Evolutionary conservation across 1,140 invertebrate species (phyloP).

Genomic region (Conus ventricosus): DNA sequence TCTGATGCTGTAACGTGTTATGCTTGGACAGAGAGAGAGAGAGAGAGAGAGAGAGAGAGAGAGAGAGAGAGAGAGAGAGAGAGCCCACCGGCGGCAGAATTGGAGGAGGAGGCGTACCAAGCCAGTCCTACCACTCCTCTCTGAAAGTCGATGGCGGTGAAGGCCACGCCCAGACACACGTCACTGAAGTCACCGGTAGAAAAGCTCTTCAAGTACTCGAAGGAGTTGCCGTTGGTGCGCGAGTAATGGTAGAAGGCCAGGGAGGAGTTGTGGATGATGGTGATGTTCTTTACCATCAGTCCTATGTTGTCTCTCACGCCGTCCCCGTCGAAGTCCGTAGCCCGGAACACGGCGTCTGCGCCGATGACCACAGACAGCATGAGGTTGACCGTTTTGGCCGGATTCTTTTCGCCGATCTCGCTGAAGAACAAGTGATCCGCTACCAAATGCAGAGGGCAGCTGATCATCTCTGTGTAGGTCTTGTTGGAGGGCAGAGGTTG

Average conservation of each 20-base stretch:
- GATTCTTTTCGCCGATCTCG: conserved; percentile 20
- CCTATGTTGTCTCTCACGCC: conserved; percentile 64
- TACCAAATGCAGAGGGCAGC: conserved; percentile 31
- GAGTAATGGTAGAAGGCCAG: conserved; percentile 48
- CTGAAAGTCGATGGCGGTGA: conserved; percentile 63
- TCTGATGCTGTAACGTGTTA: no score
- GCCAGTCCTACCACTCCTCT: conserved; percentile 62
- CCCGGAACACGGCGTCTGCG: conserved; percentile 37
- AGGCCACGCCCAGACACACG: conserved; percentile 61
- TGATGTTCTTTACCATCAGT: conserved; percentile 58
- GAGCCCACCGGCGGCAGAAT: neutral
- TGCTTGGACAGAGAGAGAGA: conserved; percentile 5
- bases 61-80: neutral
- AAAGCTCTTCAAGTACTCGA: conserved; percentile 59
- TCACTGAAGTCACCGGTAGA: conserved; percentile 56
- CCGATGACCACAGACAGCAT: conserved; percentile 34
- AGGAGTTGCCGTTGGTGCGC: conserved; percentile 40
- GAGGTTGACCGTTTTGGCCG: conserved; percentile 30
- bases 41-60: conserved; percentile 13
- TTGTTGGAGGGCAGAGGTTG: neutral
- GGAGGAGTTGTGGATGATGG: conserved; percentile 48
- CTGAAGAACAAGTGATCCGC: conserved; percentile 32
- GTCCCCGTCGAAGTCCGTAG: conserved; percentile 64
- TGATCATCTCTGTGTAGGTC: conserved; percentile 9
- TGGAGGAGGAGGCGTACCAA: conserved; percentile 57